Percentiles rank a stretch among this genome's conserved stretches.
Evolutionary conservation across 64 coral and sea anemone species (phyloP).

Genomic region (Orbicella faveolata): DNA sequence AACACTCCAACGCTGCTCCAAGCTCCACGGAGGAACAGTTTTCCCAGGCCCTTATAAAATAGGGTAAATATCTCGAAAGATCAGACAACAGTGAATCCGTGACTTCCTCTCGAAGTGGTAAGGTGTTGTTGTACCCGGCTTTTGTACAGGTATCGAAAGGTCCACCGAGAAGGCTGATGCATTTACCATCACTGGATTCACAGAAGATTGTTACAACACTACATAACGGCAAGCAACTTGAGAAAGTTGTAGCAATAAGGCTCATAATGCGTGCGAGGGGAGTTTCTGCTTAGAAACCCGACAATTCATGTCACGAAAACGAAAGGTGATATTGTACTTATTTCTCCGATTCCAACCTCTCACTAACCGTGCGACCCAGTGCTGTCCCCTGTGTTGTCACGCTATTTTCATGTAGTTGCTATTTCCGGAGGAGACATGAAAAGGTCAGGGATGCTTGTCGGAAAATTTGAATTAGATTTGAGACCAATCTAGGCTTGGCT

Average conservation of each 20-base stretch:
- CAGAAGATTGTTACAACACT: background rate
- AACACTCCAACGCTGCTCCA: background rate
- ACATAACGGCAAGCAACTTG: background rate
- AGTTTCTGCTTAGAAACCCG: too few species aligned
- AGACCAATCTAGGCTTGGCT: too few species aligned
- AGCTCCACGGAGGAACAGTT: background rate
- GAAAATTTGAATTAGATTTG: too few species aligned
- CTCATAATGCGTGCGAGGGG: background rate
- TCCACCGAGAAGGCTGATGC: background rate
- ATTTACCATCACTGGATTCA: background rate
- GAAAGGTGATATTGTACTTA: too few species aligned
- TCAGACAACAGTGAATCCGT: background rate
- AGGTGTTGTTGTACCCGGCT: constrained; percentile 9
- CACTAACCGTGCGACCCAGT: too few species aligned
- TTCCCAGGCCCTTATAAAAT: background rate
- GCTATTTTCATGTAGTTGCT: too few species aligned
- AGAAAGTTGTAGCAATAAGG: background rate
- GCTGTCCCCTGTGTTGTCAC: too few species aligned
- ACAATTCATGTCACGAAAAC: too few species aligned
- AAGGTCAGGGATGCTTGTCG: too few species aligned
- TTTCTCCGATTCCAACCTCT: too few species aligned
- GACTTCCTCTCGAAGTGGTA: background rate
- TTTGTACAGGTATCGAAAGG: constrained; percentile 5
- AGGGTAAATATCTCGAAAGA: background rate
- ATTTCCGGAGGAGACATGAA: too few species aligned